Base-by-base conservation (phyloP, 1,140 invertebrate species). In the Rhagoletis zephyria region DNA sequence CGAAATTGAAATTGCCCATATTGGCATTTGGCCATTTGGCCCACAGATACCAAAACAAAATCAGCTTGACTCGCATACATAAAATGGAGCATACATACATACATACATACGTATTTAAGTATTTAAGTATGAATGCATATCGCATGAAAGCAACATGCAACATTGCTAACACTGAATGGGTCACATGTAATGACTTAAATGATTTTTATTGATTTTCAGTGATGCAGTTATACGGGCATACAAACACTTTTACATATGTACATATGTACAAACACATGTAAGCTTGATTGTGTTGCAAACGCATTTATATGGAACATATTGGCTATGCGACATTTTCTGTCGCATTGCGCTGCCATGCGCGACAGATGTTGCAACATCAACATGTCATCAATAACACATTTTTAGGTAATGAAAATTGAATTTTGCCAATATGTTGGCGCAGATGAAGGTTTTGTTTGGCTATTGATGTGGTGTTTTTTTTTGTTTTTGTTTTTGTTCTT, bases 361-460 rank as follows among this genome's bases (percentile, higher is more conserved):
- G 74, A 81, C 74, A 81, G 74, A 81, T 81, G 74, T 81, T 81
- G 74, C 74, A 81, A 81, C 74, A 81, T 81, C 74, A 81, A 81
- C 74, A 81, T 81, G 48, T 51, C 74, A 81, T 81, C 74, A 81
- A 81, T 81, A 81, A 81, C 48, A 81, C n/a, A 81, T 81, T 81
- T 81, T 81, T 81, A 81, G 74, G 74, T 81, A 81, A 56, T 81
- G 74, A 81, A 81, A 81, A 56, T 81, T 81, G 40, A 51, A 81
- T 81, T 81, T 81, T 30, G 48, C 45, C 45, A 81, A 81, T 48
- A 81, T 81, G 74, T 81, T 81, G 12, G 74, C 48, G 48, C 10
- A 56, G 42, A 81, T 48, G 16, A 45, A 12, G 45, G 42, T 70
- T 45, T 65, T 45, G 67, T 56, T 74, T 51, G 3, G 9, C 56